Evolutionary conservation across 2,888 invertebrate genomes (phyloP).

Genomic region (Drosophila conformis): DNA sequence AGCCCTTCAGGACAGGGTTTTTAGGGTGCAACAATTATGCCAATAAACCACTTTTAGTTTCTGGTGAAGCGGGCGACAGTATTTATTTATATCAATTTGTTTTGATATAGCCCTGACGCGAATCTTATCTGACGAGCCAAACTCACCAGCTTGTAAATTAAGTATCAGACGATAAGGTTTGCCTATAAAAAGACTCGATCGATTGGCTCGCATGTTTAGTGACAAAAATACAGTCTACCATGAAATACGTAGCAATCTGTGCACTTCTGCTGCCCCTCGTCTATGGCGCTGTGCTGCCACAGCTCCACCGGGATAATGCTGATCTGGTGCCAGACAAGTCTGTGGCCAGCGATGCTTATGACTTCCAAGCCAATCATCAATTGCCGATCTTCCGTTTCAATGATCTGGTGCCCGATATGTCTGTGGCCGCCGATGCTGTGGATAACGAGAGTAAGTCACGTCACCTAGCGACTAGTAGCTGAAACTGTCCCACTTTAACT

Average conservation of each 20-base stretch:
- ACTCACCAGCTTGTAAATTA: constrained; percentile 43
- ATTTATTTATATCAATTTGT: background rate
- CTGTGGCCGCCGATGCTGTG: constrained; percentile 52
- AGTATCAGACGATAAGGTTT: constrained; percentile 45
- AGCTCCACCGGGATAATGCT: constrained; percentile 4
- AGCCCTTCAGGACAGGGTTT: background rate
- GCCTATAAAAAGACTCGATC: constrained; percentile 42
- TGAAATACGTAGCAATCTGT: constrained; percentile 65
- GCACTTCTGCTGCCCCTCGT: constrained; percentile 67
- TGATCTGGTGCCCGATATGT: constrained; percentile 51
- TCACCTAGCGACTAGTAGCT: background rate
- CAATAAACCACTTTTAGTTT: constrained; percentile 12
- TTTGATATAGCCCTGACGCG: constrained; percentile 1
- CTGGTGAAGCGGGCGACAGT: constrained; percentile 16
- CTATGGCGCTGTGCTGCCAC: constrained; percentile 54
- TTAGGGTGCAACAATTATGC: background rate
- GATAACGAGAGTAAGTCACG: constrained; percentile 28
- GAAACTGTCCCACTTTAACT: background rate
- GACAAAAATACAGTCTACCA: constrained; percentile 27
- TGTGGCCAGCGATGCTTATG: constrained; percentile 41
- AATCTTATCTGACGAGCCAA: constrained; percentile 55
- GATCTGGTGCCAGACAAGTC: constrained; percentile 55
- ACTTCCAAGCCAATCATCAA: background rate
- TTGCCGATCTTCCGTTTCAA: constrained; percentile 9
- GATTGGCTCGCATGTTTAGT: constrained; percentile 45